A percentile compares a stretch with the other conserved stretches of the same genome.
These are phyloP conservation scores for Doryteuthis pealeii DNA, from an alignment of 1,140 invertebrate genomes.

Conservation along the genomic window DNA sequence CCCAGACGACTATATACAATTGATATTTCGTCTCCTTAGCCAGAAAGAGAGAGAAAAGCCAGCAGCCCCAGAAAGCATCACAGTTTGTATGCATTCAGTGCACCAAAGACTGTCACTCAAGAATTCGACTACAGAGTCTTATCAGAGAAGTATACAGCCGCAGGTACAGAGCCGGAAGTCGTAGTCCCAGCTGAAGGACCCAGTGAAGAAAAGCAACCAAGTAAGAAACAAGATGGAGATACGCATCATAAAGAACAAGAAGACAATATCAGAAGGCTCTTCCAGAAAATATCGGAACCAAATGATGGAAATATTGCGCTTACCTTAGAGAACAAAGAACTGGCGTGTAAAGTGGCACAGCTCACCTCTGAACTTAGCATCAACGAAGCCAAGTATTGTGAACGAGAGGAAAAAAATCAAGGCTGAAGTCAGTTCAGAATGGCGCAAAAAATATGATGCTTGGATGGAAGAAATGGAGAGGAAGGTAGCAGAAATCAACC, in stretches of 20 bases:
- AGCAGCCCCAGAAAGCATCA: too few species aligned
- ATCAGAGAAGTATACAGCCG: too few species aligned
- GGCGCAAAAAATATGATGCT: constrained; percentile 37
- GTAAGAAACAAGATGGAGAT: too few species aligned
- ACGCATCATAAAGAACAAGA: constrained; percentile 47
- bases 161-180: too few species aligned
- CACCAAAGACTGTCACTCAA: too few species aligned
- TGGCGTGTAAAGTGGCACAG: constrained; percentile 29
- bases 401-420: constrained; percentile 47
- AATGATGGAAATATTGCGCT: constrained; percentile 40
- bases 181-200: too few species aligned
- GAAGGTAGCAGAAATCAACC: constrained; percentile 37
- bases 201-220: too few species aligned
- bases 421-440: constrained; percentile 31
- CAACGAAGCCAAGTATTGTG: constrained; percentile 50
- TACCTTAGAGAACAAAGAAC: constrained; percentile 34
- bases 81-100: too few species aligned
- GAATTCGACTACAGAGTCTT: too few species aligned
- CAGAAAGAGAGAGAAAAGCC: too few species aligned
- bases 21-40: too few species aligned
- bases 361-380: constrained; percentile 41
- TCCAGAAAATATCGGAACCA: constrained; percentile 26
- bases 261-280: constrained; percentile 30
- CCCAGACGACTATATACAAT: too few species aligned
- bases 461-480: constrained; percentile 43